phyloP scores from a whole-genome alignment of 1,140 invertebrate species.

The Tenebrio molitor region DNA sequence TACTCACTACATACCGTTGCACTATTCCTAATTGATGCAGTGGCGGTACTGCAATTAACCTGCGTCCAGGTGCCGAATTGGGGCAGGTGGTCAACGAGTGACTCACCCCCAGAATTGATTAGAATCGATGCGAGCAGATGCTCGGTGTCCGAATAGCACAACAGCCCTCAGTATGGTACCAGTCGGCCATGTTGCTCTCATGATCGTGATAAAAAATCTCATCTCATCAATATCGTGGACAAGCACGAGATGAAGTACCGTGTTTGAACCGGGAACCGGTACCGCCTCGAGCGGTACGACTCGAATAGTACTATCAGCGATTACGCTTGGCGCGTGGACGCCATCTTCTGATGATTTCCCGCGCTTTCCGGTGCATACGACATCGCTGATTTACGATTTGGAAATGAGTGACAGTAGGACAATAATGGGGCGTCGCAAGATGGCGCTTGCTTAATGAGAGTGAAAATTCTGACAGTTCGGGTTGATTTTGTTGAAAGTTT shows the following conservation, averaged over 20 bases:
- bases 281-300: slow-evolving; percentile 4
- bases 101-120: slow-evolving; percentile 1
- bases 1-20: slow-evolving; percentile 5
- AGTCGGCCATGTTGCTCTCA: background rate
- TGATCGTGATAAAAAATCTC: slow-evolving; percentile 12
- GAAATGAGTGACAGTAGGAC: too few relatives aligned
- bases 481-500: too few relatives aligned
- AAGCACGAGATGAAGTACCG: background rate
- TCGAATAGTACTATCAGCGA: background rate
- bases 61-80: slow-evolving; percentile 18
- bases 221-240: background rate
- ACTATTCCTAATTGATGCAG: background rate
- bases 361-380: background rate
- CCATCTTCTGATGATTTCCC: slow-evolving; percentile 1
- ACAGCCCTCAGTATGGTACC: too few relatives aligned
- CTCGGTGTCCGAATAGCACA: too few relatives aligned
- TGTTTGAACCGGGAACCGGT: background rate
- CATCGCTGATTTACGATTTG: too few relatives aligned
- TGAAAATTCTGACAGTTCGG: too few relatives aligned
- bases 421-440: too few relatives aligned
- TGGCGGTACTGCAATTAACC: too few relatives aligned
- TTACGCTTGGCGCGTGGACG: slow-evolving; percentile 7
- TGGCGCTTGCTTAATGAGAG: too few relatives aligned
- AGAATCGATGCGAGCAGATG: background rate
- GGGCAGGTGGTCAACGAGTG: slow-evolving; percentile 17